Base-by-base conservation (phyloP, 2,113 vertebrate species). In the Alexandromys fortis region DNA sequence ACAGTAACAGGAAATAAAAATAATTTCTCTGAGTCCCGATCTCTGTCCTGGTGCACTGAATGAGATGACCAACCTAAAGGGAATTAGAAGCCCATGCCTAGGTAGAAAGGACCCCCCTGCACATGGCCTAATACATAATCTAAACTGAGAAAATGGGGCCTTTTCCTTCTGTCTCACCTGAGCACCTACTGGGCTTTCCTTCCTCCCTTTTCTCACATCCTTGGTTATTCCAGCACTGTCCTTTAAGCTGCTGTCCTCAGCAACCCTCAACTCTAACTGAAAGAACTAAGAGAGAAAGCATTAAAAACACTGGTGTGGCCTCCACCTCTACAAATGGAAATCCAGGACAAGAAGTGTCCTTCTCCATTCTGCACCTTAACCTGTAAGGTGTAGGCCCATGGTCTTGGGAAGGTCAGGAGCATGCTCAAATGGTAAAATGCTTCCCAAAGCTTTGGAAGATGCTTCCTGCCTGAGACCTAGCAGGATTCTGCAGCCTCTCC, bases 261-360 rank as follows among this genome's bases (percentile, higher is more conserved):
- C 5, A 38, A 24, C 81, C n/a, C 65, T 91, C 61, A 52, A 77
- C 45, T 42, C 0, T 19, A 52, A 35, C 52, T 55, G 72, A 92
- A 86, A 90, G 35, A 92, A 28, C 33, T 0, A 87, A 95, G 89
- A 82, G 55, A 35, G 73, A 92, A 94, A n/a, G 14, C 35, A 89
- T 89, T 63, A 75, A 35, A 58, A 30, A 77, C 63, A 90, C 49
- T 79, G 38, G 83, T 35, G 7, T 47, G 76, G 73, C 72, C 83
- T 89, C 22, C 33, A 42, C 86, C 12, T 91, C 92, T 95, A 55
- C 82, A 89, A 78, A 79, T 70, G 89, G 81, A 92, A 95, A 55
- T 9, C 4, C 33, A 85, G 35, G 17, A 91, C 17, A 7, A 70
- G 70, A 83, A 86, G 33, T 91, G 47, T 24, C 61, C 61, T 67